phyloP scores from a whole-genome alignment of 2,888 invertebrate genomes.

The Tetragonisca angustula region DNA sequence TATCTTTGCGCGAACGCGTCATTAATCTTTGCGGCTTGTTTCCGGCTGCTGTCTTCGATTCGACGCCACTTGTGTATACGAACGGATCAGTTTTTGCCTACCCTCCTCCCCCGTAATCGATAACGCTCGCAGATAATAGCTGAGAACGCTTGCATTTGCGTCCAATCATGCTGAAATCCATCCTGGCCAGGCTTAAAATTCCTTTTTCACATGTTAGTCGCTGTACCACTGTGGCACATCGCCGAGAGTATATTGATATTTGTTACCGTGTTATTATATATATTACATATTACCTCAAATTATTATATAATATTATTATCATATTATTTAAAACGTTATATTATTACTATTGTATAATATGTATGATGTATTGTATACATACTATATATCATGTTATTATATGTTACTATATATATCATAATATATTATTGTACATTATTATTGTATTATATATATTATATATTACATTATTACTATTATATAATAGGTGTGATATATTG shows the following conservation, averaged over 20 bases:
- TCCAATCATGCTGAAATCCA: not conserved
- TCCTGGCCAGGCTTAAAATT: not conserved
- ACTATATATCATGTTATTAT: no score
- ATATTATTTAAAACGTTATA: no score
- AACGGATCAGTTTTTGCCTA: not conserved
- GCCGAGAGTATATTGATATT: not conserved
- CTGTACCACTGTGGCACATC: not conserved
- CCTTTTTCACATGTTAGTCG: not conserved
- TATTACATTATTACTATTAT: no score
- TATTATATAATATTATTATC: no score
- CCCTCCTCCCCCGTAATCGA: not conserved
- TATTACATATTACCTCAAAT: no score
- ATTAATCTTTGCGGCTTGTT: conserved; percentile 25
- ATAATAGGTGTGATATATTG: no score
- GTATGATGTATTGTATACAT: no score
- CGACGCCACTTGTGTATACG: conserved; percentile 20
- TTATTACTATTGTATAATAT: no score
- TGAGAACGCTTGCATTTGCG: not conserved
- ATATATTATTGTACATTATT: no score
- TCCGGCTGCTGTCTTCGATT: conserved; percentile 23
- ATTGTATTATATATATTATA: no score
- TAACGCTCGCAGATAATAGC: not conserved
- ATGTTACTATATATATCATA: no score
- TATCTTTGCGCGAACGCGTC: conserved; percentile 29
- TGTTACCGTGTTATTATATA: not conserved